Evolutionary conservation across 37 sponge, comb jelly and placozoan species (phyloP), one percentile per base, ranked within the genome.

Genomic region (Geodia barretti): DNA sequence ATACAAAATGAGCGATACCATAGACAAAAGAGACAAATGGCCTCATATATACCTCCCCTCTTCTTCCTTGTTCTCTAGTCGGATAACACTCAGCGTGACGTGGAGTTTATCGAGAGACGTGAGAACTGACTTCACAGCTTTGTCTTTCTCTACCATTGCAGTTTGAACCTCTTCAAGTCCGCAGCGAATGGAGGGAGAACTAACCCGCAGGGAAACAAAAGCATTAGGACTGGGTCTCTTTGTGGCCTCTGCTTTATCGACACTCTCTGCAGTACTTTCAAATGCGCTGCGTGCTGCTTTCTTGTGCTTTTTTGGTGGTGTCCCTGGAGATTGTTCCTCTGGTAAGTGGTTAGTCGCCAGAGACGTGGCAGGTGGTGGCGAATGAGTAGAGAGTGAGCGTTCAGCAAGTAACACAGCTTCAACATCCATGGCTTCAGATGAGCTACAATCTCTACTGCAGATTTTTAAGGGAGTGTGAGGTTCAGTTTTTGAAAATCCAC

Each of bases 201-300:
- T 24, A 29, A 90, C 68, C 11, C 85, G 35, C 0, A 90, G 30
- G 17, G 90, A 73, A 23, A 90, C 85, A 81, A 90, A 90, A 14
- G 90, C 76, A 76, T 90, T 82, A 41, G 85, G 86, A 43, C 32
- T 17, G 1, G 25, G 47, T 42, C 40, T 77, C 31, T 39, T 71
- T 41, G 66, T 19, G 7, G 34, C 41, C 41, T 62, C 39, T 17
- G 28, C 41, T 31, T 62, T 33, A 11, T n/a, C n/a, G n/a, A n/a
- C n/a, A n/a, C n/a, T n/a, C n/a, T 5, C 2, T 5, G 7, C 28
- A 25, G 25, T 5, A 25, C 64, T 29, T 29, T 63, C 64, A 29
- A 25, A n/a, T n/a, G n/a, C n/a, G n/a, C n/a, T n/a, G 64, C 64
- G 19, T 11, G 36, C 70, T 39, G 9, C 43, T 72, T 42, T 72